These are phyloP conservation scores for Pristionchus maxplancki DNA, from an alignment of 2,888 invertebrate species.

Conservation along the genomic window DNA sequence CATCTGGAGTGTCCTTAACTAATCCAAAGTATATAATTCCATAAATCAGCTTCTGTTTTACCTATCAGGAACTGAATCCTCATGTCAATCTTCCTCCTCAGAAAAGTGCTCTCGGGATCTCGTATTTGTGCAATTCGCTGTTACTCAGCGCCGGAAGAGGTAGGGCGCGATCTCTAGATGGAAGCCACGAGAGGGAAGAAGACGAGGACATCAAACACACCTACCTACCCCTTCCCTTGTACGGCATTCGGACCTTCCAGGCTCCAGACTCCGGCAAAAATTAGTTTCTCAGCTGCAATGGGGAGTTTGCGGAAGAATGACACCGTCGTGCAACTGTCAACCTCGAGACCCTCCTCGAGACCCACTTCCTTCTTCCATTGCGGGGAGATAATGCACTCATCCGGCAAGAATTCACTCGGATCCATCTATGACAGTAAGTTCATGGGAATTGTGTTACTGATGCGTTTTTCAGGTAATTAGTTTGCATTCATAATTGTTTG, in stretches of 20 bases:
- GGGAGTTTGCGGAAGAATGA: neutral
- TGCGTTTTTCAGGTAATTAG: too few relatives aligned
- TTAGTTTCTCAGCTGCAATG: neutral
- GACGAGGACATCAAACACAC: neutral
- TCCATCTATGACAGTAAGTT: slow-evolving; percentile 6
- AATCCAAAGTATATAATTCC: too few relatives aligned
- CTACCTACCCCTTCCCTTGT: neutral
- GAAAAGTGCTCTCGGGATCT: neutral
- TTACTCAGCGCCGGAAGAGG: neutral
- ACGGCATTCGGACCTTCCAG: neutral
- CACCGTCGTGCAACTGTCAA: neutral
- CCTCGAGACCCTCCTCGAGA: neutral
- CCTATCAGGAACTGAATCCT: too few relatives aligned
- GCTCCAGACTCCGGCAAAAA: neutral
- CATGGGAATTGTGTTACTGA: too few relatives aligned
- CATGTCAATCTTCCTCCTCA: neutral
- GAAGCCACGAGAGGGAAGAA: neutral
- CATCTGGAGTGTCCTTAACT: too few relatives aligned
- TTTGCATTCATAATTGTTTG: too few relatives aligned
- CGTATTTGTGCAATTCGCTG: slow-evolving; percentile 4
- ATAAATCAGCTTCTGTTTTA: too few relatives aligned
- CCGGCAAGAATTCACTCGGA: slow-evolving; percentile 22
- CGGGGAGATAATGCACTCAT: slow-evolving; percentile 32
- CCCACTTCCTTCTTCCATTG: slow-evolving; percentile 43
- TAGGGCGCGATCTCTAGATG: slow-evolving; percentile 15